phyloP scores from a whole-genome alignment of 1,140 invertebrate genomes.

The Euborellia annulipes region DNA sequence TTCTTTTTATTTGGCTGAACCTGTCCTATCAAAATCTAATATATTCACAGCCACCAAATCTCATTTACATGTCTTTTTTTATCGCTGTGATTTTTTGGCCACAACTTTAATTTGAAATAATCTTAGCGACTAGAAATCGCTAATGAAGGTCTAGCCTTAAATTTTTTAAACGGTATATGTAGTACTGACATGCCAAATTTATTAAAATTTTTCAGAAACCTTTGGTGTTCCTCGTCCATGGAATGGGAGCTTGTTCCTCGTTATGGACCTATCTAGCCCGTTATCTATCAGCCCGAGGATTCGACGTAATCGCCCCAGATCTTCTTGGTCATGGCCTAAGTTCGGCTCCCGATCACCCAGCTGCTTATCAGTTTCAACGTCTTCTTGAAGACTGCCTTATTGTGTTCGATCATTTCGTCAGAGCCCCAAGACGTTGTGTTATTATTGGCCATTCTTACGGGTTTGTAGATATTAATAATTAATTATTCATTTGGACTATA shows the following conservation, averaged over 20 bases:
- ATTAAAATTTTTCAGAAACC: conserved; percentile 33
- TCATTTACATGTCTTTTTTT: no score
- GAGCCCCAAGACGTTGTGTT: conserved; percentile 28
- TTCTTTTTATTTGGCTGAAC: no score
- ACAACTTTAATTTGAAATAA: no score
- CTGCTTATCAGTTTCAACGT: conserved; percentile 46
- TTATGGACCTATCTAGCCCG: conserved; percentile 44
- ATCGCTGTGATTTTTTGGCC: no score
- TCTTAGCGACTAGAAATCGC: no score
- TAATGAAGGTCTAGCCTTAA: no score
- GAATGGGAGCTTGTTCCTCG: conserved; percentile 53
- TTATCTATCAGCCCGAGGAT: conserved; percentile 42
- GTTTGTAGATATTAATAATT: conserved; percentile 23
- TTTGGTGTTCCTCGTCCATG: conserved; percentile 51
- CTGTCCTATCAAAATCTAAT: no score
- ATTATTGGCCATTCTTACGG: conserved; percentile 47
- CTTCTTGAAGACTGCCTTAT: conserved; percentile 41
- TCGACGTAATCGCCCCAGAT: conserved; percentile 52
- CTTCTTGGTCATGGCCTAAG: conserved; percentile 57
- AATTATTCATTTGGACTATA: no score
- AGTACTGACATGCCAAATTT: no score
- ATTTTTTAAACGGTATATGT: no score
- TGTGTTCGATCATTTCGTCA: conserved; percentile 44
- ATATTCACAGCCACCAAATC: no score
- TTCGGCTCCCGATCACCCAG: conserved; percentile 36